Evolutionary conservation across 1,140 invertebrate genomes (phyloP).

Genomic region (Hypothenemus hampei): DNA sequence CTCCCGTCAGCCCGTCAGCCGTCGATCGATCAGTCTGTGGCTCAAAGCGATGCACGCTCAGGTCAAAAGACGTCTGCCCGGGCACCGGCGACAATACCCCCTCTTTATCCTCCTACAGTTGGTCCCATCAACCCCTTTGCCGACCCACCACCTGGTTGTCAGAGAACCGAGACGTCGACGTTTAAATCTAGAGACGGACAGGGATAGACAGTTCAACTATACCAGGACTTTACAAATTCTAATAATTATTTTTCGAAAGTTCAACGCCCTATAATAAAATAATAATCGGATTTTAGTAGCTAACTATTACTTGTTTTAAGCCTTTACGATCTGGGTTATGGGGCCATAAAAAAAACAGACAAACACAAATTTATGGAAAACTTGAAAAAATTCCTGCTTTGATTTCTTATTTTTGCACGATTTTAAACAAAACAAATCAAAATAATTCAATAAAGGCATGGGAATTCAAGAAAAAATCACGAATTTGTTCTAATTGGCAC

Average conservation of each 20-base stretch:
- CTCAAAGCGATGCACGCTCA: slow-evolving; percentile 46
- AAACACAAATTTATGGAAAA: too few species aligned
- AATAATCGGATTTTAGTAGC: too few species aligned
- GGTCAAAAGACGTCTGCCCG: slow-evolving; percentile 49
- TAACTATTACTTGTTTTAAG: too few species aligned
- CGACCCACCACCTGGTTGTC: slow-evolving; percentile 6
- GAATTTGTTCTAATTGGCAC: too few species aligned
- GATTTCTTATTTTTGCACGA: too few species aligned
- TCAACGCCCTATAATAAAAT: too few species aligned
- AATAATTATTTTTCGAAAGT: not conserved
- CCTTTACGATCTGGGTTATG: too few species aligned
- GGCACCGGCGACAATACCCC: slow-evolving; percentile 37
- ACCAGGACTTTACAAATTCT: not conserved
- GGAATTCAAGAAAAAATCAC: too few species aligned
- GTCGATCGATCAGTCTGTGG: slow-evolving; percentile 47
- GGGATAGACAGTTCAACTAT: slow-evolving; percentile 8
- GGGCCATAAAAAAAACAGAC: too few species aligned
- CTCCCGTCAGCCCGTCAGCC: slow-evolving; percentile 45
- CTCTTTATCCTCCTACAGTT: slow-evolving; percentile 14
- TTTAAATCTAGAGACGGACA: slow-evolving; percentile 26
- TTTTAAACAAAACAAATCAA: too few species aligned
- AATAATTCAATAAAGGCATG: too few species aligned
- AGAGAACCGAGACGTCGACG: slow-evolving; percentile 22
- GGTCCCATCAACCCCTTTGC: not conserved
- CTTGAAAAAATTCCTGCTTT: too few species aligned